Conservation (phyloP, 2,888 invertebrate species). For the Drosophila infuscata region DNA sequence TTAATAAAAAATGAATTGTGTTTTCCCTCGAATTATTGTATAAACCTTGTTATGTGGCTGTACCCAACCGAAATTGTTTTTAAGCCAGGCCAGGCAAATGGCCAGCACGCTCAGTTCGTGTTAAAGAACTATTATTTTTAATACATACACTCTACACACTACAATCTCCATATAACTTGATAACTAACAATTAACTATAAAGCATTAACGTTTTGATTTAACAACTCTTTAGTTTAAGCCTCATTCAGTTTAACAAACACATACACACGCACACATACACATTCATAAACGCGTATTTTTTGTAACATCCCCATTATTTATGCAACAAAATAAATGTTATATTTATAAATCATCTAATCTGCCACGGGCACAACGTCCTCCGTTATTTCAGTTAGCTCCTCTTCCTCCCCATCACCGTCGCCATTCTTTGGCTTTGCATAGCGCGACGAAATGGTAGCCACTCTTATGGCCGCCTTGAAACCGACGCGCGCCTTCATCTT, state of each 20-base stretch:
- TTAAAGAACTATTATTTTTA: conserved; percentile 51
- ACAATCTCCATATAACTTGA: conserved; percentile 35
- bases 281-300: conserved; percentile 60
- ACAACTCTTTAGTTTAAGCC: conserved; percentile 70
- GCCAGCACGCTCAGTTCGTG: conserved; percentile 54
- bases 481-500: conserved; percentile 88
- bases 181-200: conserved; percentile 46
- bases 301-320: conserved; percentile 69
- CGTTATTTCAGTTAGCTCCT: conserved; percentile 64
- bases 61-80: conserved; percentile 40
- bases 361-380: conserved; percentile 62
- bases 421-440: conserved; percentile 73
- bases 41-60: conserved; percentile 37
- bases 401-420: conserved; percentile 60
- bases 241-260: conserved; percentile 43
- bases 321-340: conserved; percentile 77
- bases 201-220: conserved; percentile 51
- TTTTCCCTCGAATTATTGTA: conserved; percentile 42
- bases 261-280: conserved; percentile 26
- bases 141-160: conserved; percentile 43
- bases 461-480: conserved; percentile 89
- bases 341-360: conserved; percentile 66
- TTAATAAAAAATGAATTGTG: conserved; percentile 45
- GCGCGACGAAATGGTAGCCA: conserved; percentile 86
- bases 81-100: conserved; percentile 33